Evolutionary conservation across 2,113 vertebrate species (phyloP), one percentile per base, ranked within the genome.

Genomic region (Chaetorhynchus papuensis): DNA sequence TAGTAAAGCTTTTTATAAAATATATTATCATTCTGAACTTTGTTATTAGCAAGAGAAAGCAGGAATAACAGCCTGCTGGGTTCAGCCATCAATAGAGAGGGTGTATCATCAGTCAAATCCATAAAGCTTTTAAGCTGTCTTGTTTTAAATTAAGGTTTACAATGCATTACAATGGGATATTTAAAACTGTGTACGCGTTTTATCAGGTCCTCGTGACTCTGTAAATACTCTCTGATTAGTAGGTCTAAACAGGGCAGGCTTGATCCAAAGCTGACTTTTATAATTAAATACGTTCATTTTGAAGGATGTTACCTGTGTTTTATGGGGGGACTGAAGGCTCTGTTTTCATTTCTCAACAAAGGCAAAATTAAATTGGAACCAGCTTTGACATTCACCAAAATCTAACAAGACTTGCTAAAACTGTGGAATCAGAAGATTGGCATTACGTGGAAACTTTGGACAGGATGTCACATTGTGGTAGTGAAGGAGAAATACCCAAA

Each of bases 101-200:
- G 88, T 53, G 30, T 30, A 70, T 96, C 97, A 98, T 98, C 97
- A 96, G 95, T 98, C 97, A 98, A 97, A 96, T 76, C 80, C 39
- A 80, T 96, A 97, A 97, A 96, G 97, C 97, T 98, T 98, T 98
- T 97, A 97, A 95, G 83, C 85, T 97, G 94, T 97, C 98, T 97
- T 97, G 83, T 97, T 98, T 97, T 97, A 97, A 98, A 98, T 97
- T 57, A 89, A 97, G 96, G 68, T 95, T 97, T 95, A 96, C 96
- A 97, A 68, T 95, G 97, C 97, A 97, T 98, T 97, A 97, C 96
- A 98, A 97, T 95, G 87, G 93, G 91, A 96, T 96, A 96, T 97
- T 97, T 98, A 97, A 98, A 98, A 96, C 94, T 78, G 76, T 95
- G 93, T 96, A 96, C 92, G 95, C 35, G 33, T 97, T 98, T 98